These are phyloP conservation scores for Deilephila porcellus DNA, from an alignment of 2,888 invertebrate genomes.

Conservation along the genomic window DNA sequence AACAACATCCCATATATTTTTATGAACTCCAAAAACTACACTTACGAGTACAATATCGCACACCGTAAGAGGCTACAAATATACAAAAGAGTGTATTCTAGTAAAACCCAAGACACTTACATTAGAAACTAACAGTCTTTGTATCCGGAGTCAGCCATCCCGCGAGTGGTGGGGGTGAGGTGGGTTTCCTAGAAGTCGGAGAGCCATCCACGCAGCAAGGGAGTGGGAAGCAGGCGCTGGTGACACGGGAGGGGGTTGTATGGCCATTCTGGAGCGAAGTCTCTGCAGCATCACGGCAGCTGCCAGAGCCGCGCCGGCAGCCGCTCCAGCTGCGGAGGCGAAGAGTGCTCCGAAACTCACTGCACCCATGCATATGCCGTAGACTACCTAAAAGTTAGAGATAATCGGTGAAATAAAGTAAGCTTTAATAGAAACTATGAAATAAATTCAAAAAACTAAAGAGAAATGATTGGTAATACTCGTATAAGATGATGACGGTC, in stretches of 20 bases:
- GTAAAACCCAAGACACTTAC: constrained; percentile 14
- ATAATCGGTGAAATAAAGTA: not conserved
- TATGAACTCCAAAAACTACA: not conserved
- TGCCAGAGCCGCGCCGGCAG: constrained; percentile 93
- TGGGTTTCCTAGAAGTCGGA: constrained; percentile 86
- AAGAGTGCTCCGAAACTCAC: constrained; percentile 95
- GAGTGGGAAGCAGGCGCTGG: constrained; percentile 86
- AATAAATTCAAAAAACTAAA: no score
- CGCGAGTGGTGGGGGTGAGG: constrained; percentile 65
- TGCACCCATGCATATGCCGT: constrained; percentile 95
- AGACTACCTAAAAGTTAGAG: constrained; percentile 86
- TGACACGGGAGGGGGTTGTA: constrained; percentile 71
- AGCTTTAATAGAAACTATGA: not conserved
- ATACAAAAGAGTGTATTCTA: not conserved
- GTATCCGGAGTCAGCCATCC: constrained; percentile 58
- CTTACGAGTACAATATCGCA: not conserved
- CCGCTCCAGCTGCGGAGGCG: constrained; percentile 93
- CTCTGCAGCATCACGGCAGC: constrained; percentile 93
- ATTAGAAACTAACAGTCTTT: constrained; percentile 32
- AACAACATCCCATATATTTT: not conserved
- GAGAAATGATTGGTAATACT: no score
- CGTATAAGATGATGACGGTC: no score
- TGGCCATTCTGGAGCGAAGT: constrained; percentile 89
- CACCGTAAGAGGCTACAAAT: not conserved
- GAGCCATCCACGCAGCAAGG: constrained; percentile 90